Conservation (phyloP, 2,888 invertebrate species). For the Sipha maydis region DNA sequence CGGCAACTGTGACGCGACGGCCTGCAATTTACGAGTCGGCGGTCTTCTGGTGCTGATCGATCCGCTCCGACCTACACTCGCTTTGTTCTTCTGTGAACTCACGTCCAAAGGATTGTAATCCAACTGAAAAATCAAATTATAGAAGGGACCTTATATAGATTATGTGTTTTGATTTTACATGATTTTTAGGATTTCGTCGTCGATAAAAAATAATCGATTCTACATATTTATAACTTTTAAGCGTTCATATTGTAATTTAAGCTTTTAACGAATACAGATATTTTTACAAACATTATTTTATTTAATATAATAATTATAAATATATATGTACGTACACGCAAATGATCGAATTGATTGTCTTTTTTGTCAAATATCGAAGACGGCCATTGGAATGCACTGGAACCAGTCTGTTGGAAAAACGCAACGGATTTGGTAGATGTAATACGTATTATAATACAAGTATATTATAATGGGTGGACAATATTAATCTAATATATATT, state of each 20-base stretch:
- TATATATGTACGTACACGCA: conserved; percentile 30
- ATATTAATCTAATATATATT: too few species aligned
- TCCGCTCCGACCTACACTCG: conserved; percentile 70
- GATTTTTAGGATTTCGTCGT: too few species aligned
- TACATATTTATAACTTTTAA: too few species aligned
- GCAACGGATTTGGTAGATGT: too few species aligned
- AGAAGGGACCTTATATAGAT: neutral
- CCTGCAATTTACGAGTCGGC: conserved; percentile 68
- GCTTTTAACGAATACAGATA: too few species aligned
- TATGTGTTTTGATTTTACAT: too few species aligned
- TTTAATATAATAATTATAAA: neutral
- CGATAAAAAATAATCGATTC: too few species aligned
- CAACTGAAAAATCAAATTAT: conserved; percentile 67
- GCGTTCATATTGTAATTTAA: neutral
- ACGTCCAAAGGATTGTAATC: conserved; percentile 70
- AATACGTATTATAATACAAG: too few species aligned
- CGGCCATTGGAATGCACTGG: conserved; percentile 53
- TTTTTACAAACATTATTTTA: neutral
- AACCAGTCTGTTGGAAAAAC: conserved; percentile 21
- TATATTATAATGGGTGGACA: too few species aligned
- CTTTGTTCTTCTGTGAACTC: conserved; percentile 70
- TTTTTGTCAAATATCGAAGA: conserved; percentile 58
- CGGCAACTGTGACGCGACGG: neutral
- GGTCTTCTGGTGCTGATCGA: conserved; percentile 70
- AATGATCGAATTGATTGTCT: conserved; percentile 51